Evolutionary conservation across 2,888 invertebrate genomes (phyloP).

Genomic region (Melinaea menophilus): DNA sequence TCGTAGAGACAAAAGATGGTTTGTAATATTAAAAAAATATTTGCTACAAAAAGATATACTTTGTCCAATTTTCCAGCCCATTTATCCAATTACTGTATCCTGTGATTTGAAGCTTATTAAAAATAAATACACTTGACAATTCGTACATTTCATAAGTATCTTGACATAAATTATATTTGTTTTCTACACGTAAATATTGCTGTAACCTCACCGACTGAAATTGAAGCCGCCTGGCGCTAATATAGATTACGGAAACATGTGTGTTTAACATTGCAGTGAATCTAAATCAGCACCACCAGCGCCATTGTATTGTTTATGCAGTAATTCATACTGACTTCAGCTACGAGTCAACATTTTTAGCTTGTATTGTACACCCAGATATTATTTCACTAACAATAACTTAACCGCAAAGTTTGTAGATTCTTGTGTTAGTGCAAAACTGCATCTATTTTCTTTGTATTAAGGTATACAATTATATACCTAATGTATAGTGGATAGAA

Average conservation of each 20-base stretch:
- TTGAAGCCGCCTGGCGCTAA: background rate
- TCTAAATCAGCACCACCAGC: no score
- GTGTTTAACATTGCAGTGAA: background rate
- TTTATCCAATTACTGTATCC: no score
- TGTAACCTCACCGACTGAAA: no score
- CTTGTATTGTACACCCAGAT: background rate
- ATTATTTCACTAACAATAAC: constrained; percentile 3
- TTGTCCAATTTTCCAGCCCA: background rate
- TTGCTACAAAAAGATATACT: background rate
- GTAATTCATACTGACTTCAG: background rate
- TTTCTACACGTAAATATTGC: no score
- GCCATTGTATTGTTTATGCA: background rate
- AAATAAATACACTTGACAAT: no score
- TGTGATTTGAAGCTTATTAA: no score
- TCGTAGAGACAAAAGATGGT: background rate
- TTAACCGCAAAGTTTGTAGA: background rate
- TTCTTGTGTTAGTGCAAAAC: background rate
- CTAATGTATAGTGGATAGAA: constrained; percentile 1
- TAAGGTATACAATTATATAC: background rate
- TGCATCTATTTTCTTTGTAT: constrained; percentile 3
- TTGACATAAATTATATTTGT: no score
- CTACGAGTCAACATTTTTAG: background rate
- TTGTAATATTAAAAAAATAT: background rate
- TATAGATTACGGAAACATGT: background rate
- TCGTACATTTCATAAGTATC: no score